Conservation (phyloP, 2,113 vertebrate genomes). For the Gulo gulo region DNA sequence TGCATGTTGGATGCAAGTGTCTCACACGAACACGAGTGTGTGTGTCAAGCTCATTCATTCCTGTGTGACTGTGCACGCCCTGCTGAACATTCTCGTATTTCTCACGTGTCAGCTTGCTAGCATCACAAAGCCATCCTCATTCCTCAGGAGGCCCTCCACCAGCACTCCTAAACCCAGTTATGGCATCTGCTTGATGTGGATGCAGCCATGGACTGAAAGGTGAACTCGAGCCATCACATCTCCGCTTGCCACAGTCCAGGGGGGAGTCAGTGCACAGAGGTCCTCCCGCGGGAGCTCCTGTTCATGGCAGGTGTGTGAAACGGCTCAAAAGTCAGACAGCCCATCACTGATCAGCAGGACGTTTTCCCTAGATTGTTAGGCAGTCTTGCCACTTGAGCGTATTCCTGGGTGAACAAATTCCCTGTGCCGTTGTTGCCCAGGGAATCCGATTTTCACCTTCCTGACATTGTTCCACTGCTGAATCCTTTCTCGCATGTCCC, state of each 20-base stretch:
- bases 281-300: not conserved
- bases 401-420: not conserved
- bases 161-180: not conserved
- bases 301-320: not conserved
- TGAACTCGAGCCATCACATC: not conserved
- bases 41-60: constrained; percentile 13
- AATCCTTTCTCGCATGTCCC: constrained; percentile 68
- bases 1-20: constrained; percentile 58
- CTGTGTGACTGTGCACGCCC: constrained; percentile 64
- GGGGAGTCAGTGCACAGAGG: not conserved
- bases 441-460: not conserved
- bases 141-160: not conserved
- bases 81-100: constrained; percentile 44
- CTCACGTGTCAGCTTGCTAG: not conserved
- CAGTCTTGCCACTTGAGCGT: not conserved
- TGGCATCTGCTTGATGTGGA: not conserved
- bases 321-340: not conserved
- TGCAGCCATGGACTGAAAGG: not conserved
- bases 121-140: not conserved
- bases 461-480: not conserved
- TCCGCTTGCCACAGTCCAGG: not conserved
- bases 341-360: not conserved
- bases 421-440: not conserved
- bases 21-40: constrained; percentile 19
- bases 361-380: not conserved